A percentile compares a stretch with the other conserved stretches of the same genome.
Evolutionary conservation across 2,888 invertebrate genomes (phyloP).

Genomic region (Orchesella flavescens): DNA sequence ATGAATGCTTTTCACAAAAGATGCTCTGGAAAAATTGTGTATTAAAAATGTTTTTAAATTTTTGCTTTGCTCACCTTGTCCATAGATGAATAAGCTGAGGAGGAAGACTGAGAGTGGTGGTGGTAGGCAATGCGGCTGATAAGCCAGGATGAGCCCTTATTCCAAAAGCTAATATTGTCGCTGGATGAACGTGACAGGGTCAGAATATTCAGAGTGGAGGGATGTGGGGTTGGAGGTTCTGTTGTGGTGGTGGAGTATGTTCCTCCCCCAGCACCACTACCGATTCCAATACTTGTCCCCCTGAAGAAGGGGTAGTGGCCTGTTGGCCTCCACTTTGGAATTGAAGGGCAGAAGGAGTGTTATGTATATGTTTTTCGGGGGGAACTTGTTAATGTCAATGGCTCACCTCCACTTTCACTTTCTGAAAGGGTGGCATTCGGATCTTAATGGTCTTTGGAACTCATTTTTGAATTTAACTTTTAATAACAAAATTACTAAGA

Average conservation of each 20-base stretch:
- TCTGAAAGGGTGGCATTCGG: too few relatives aligned
- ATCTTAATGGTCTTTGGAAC: too few relatives aligned
- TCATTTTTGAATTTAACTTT: too few relatives aligned
- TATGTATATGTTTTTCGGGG: too few relatives aligned
- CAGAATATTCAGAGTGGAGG: conserved; percentile 62
- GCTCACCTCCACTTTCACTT: not conserved
- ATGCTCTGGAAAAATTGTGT: too few relatives aligned
- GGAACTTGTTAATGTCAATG: not conserved
- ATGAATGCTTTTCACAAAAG: too few relatives aligned
- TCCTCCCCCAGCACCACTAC: conserved; percentile 21
- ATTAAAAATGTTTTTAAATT: too few relatives aligned
- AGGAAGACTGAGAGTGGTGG: conserved; percentile 61
- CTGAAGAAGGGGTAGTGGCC: conserved; percentile 48
- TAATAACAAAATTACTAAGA: too few relatives aligned
- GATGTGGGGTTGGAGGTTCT: conserved; percentile 63
- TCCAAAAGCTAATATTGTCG: conserved; percentile 63
- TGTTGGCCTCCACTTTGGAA: conserved; percentile 30
- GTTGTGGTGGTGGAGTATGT: conserved; percentile 55
- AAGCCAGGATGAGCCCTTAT: conserved; percentile 70
- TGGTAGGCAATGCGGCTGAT: conserved; percentile 67
- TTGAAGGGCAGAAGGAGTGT: conserved; percentile 1
- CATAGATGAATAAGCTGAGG: conserved; percentile 64
- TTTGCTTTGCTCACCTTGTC: too few relatives aligned
- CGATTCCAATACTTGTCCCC: too few relatives aligned
- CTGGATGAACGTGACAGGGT: conserved; percentile 34